Evolutionary conservation across 2,113 vertebrate genomes (phyloP).

Genomic region (Xiphophorus maculatus): DNA sequence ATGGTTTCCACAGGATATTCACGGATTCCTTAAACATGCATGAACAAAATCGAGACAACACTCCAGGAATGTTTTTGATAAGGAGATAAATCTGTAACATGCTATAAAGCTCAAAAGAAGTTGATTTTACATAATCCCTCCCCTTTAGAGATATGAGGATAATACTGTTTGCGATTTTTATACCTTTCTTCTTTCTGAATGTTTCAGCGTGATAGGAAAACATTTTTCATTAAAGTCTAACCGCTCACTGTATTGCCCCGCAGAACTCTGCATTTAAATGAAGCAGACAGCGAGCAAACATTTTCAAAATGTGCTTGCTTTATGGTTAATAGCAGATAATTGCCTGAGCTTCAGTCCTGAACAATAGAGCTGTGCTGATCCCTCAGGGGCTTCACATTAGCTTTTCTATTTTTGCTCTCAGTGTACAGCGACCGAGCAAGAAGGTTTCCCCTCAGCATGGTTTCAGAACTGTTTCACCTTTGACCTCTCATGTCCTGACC

Average conservation of each 20-base stretch:
- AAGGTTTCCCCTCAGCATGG: constrained; percentile 20
- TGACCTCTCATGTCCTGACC: constrained; percentile 7
- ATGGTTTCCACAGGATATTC: too few species aligned
- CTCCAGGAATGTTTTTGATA: too few species aligned
- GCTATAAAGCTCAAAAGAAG: too few species aligned
- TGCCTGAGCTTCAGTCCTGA: constrained; percentile 8
- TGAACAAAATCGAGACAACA: too few species aligned
- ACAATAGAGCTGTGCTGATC: constrained; percentile 23
- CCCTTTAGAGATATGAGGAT: not conserved
- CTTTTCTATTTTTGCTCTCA: constrained; percentile 48
- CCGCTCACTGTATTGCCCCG: not conserved
- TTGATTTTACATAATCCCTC: too few species aligned
- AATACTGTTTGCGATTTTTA: not conserved
- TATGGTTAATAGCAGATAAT: constrained; percentile 35
- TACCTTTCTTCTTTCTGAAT: not conserved
- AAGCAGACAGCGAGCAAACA: constrained; percentile 10
- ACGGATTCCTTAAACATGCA: too few species aligned
- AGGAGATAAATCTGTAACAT: too few species aligned
- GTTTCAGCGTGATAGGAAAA: not conserved
- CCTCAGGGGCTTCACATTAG: constrained; percentile 21
- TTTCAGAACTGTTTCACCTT: constrained; percentile 31
- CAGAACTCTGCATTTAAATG: constrained; percentile 12
- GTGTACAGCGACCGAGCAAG: constrained; percentile 14
- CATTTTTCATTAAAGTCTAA: not conserved
- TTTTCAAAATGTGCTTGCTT: not conserved